Conservation (phyloP, 2,797 vertebrate species). For the Phalanger gymnotis region DNA sequence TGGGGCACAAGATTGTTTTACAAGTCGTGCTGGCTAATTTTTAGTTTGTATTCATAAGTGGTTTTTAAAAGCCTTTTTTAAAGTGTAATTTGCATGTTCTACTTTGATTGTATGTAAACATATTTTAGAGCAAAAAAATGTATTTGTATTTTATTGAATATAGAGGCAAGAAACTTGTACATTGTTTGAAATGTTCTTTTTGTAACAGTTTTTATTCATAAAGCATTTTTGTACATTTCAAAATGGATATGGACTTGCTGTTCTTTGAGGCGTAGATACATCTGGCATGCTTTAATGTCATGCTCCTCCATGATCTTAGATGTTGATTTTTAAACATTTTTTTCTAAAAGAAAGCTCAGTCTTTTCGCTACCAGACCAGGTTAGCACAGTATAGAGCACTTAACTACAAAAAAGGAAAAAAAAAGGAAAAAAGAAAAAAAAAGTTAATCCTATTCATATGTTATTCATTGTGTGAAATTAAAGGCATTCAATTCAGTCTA, state of each 20-base stretch:
- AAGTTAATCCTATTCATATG: slow-evolving; percentile 99
- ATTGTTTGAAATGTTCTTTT: slow-evolving; percentile 99
- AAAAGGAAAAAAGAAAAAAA: slow-evolving; percentile 87
- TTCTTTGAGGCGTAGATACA: slow-evolving; percentile 90
- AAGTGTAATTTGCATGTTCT: slow-evolving; percentile 99
- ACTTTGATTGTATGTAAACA: slow-evolving; percentile 99
- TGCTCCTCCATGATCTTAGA: slow-evolving; percentile 99
- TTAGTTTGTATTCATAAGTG: slow-evolving; percentile 99
- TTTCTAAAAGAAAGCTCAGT: slow-evolving; percentile 96
- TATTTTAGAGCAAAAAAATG: slow-evolving; percentile 99
- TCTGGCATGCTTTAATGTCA: slow-evolving; percentile 99
- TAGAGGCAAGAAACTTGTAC: slow-evolving; percentile 98
- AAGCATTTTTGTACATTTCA: slow-evolving; percentile 99
- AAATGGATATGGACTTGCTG: slow-evolving; percentile 90
- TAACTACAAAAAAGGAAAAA: slow-evolving; percentile 94
- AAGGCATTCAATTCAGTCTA: slow-evolving; percentile 91
- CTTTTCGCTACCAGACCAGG: slow-evolving; percentile 97
- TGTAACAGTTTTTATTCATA: slow-evolving; percentile 99
- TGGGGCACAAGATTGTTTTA: slow-evolving; percentile 91
- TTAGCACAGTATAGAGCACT: slow-evolving; percentile 98
- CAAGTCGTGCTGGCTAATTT: slow-evolving; percentile 95
- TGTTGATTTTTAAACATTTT: slow-evolving; percentile 93
- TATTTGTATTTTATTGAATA: slow-evolving; percentile 99
- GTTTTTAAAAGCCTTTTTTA: slow-evolving; percentile 98
- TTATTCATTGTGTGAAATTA: slow-evolving; percentile 99